phyloP scores from a whole-genome alignment of 1,140 invertebrate species.

The Daktulosphaira vitifoliae region DNA sequence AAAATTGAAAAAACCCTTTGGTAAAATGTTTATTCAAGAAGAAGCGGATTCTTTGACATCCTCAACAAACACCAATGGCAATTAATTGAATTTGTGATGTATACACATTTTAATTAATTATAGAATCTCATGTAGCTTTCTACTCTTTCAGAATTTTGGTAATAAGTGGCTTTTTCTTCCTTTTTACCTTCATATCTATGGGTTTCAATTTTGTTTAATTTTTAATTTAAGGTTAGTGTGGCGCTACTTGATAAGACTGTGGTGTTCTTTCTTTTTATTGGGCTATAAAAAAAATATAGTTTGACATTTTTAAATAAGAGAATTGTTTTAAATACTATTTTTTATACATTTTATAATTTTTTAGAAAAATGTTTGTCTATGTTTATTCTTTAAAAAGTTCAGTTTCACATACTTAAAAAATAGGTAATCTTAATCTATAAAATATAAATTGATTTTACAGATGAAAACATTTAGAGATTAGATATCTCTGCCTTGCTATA shows the following conservation, averaged over 20 bases:
- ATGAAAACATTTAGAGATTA: too few species aligned
- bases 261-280: slow-evolving; percentile 20
- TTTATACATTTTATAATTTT: slow-evolving; percentile 34
- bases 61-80: slow-evolving; percentile 25
- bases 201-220: background rate
- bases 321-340: slow-evolving; percentile 26
- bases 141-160: too few species aligned
- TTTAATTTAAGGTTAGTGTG: slow-evolving; percentile 8
- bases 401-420: too few species aligned
- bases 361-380: slow-evolving; percentile 25
- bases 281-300: slow-evolving; percentile 11
- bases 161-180: background rate
- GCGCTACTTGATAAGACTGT: slow-evolving; percentile 23
- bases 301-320: slow-evolving; percentile 7
- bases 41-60: slow-evolving; percentile 19
- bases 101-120: slow-evolving; percentile 11
- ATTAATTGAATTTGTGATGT: slow-evolving; percentile 21
- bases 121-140: slow-evolving; percentile 16
- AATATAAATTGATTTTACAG: too few species aligned
- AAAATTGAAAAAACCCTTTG: slow-evolving; percentile 43
- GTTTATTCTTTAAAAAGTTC: too few species aligned
- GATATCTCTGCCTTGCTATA: too few species aligned
- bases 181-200: background rate
- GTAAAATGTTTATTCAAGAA: slow-evolving; percentile 32
- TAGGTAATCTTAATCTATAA: too few species aligned